Evolutionary conservation across 2,113 vertebrate genomes (phyloP).

Genomic region (Microtus richardsoni): DNA sequence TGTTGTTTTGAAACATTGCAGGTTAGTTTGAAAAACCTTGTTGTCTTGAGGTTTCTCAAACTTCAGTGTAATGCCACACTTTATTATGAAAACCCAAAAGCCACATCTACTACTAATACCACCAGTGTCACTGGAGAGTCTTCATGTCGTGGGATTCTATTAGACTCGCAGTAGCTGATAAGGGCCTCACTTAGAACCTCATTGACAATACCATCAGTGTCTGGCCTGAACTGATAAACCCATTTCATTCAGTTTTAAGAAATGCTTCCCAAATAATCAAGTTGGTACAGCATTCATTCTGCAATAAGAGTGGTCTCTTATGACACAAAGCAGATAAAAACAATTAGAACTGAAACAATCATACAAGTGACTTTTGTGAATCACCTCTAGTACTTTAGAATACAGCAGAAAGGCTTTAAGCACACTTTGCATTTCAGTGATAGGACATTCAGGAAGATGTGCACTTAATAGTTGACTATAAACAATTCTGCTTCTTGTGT

Average conservation of each 20-base stretch:
- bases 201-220: background rate
- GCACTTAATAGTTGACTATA: background rate
- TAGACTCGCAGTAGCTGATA: background rate
- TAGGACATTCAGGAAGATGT: background rate
- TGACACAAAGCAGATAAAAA: background rate
- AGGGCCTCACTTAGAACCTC: background rate
- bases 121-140: background rate
- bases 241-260: slow-evolving; percentile 7
- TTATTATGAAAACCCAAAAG: background rate
- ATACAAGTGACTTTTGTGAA: background rate
- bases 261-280: background rate
- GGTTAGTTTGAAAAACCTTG: background rate
- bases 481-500: background rate
- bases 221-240: background rate
- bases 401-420: background rate
- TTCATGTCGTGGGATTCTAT: background rate
- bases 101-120: background rate
- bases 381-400: background rate
- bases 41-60: background rate
- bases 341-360: background rate
- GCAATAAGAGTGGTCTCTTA: background rate
- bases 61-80: background rate
- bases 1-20: background rate
- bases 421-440: background rate
- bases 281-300: background rate